Conservation (phyloP, 1,140 invertebrate genomes). For the Homalodisca vitripennis region DNA sequence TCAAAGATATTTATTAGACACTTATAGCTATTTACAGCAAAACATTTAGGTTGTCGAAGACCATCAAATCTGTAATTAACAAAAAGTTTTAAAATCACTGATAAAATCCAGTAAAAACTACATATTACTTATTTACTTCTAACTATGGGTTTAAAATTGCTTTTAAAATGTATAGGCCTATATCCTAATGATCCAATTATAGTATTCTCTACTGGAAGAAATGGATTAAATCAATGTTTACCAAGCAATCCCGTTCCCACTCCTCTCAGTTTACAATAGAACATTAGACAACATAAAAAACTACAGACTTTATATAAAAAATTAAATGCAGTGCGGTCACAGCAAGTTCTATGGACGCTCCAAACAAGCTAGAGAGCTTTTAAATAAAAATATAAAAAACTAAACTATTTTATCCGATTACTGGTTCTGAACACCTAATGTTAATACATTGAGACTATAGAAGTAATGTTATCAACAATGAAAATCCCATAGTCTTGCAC, state of each 20-base stretch:
- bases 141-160: slow-evolving; percentile 25
- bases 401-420: slow-evolving; percentile 3
- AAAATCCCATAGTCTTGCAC: slow-evolving; percentile 14
- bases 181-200: slow-evolving; percentile 15
- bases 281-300: neutral
- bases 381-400: slow-evolving; percentile 14
- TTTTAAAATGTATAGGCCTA: slow-evolving; percentile 24
- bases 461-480: neutral
- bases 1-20: neutral
- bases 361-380: neutral
- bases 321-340: slow-evolving; percentile 4
- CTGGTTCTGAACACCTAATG: slow-evolving; percentile 6
- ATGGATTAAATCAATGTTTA: slow-evolving; percentile 5
- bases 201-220: slow-evolving; percentile 28
- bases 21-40: slow-evolving; percentile 28
- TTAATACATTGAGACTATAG: slow-evolving; percentile 21
- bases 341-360: neutral
- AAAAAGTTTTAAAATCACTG: neutral
- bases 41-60: neutral
- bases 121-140: neutral
- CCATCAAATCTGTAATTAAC: slow-evolving; percentile 9
- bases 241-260: slow-evolving; percentile 8
- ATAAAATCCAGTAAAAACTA: slow-evolving; percentile 20
- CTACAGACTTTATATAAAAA: neutral
- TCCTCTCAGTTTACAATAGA: neutral